Percentiles rank a stretch among this genome's conserved stretches.
phyloP scores from a whole-genome alignment of 2,113 vertebrate genomes.

The Nycticryphes semicollaris region DNA sequence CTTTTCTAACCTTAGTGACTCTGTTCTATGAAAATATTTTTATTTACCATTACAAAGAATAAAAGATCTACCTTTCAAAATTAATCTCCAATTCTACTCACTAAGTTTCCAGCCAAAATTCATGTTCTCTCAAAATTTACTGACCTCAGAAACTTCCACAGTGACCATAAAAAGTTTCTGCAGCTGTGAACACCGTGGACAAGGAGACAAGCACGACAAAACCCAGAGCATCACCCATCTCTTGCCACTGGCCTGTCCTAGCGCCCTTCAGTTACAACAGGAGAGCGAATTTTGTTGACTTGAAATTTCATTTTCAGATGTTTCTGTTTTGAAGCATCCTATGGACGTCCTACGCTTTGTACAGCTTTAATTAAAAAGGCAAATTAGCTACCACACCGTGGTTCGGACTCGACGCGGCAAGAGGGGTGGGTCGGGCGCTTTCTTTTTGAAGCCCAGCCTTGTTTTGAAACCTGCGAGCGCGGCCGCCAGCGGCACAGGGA shows the following conservation, averaged over 20 bases:
- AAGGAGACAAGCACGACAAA: background rate
- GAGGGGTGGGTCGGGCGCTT: background rate
- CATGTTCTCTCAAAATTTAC: background rate
- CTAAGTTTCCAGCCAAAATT: background rate
- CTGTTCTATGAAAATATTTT: background rate
- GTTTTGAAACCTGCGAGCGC: background rate
- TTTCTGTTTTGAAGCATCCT: background rate
- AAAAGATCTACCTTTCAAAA: background rate
- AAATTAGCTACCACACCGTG: fast-evolving
- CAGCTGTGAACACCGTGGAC: fast-evolving
- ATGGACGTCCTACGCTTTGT: fast-evolving
- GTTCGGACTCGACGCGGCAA: background rate
- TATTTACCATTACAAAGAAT: background rate
- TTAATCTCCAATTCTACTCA: background rate
- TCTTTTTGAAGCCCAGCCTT: background rate
- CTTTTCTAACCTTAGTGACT: background rate
- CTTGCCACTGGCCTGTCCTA: no score
- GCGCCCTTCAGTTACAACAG: background rate
- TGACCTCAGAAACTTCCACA: background rate
- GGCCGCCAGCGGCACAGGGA: background rate
- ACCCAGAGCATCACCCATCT: background rate
- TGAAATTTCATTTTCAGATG: background rate
- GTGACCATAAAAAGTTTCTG: background rate
- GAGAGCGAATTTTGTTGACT: fast-evolving
- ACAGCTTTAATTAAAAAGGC: background rate